phyloP scores from a whole-genome alignment of 2,888 invertebrate species.

The Leptinotarsa haldemani region DNA sequence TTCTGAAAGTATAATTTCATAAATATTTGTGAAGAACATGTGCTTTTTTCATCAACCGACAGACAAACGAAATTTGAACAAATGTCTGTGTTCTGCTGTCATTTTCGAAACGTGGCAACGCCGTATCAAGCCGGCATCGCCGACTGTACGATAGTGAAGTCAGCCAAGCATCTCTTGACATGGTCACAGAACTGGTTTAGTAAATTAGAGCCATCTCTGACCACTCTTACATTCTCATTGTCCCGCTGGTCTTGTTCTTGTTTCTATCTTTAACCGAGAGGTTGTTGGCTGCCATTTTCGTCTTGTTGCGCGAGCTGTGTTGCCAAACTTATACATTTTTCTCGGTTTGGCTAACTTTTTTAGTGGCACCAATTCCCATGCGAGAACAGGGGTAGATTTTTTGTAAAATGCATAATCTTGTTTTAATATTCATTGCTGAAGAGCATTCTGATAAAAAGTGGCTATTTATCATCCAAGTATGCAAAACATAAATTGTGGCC shows the following conservation, averaged over 20 bases:
- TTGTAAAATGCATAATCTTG: too few relatives aligned
- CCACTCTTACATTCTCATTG: slow-evolving; percentile 60
- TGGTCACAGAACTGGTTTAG: slow-evolving; percentile 66
- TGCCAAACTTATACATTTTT: background rate
- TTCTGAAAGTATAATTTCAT: too few relatives aligned
- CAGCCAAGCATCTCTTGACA: slow-evolving; percentile 64
- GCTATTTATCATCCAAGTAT: too few relatives aligned
- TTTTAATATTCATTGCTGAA: too few relatives aligned
- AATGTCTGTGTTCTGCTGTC: background rate
- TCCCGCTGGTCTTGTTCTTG: slow-evolving; percentile 64
- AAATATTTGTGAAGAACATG: too few relatives aligned
- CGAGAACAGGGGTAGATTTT: too few relatives aligned
- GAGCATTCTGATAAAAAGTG: too few relatives aligned
- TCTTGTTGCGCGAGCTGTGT: slow-evolving; percentile 20
- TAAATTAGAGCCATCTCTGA: slow-evolving; percentile 64
- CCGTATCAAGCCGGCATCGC: slow-evolving; percentile 24
- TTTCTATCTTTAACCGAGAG: slow-evolving; percentile 55
- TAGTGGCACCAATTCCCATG: background rate
- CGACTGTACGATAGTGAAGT: slow-evolving; percentile 50
- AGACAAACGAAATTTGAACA: background rate
- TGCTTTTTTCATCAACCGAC: too few relatives aligned
- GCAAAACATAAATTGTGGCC: too few relatives aligned
- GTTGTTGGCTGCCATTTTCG: slow-evolving; percentile 37
- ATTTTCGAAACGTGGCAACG: slow-evolving; percentile 20
- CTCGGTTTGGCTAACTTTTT: background rate